phyloP scores from a whole-genome alignment of 2,888 invertebrate species.

The Ochropleura plecta region DNA sequence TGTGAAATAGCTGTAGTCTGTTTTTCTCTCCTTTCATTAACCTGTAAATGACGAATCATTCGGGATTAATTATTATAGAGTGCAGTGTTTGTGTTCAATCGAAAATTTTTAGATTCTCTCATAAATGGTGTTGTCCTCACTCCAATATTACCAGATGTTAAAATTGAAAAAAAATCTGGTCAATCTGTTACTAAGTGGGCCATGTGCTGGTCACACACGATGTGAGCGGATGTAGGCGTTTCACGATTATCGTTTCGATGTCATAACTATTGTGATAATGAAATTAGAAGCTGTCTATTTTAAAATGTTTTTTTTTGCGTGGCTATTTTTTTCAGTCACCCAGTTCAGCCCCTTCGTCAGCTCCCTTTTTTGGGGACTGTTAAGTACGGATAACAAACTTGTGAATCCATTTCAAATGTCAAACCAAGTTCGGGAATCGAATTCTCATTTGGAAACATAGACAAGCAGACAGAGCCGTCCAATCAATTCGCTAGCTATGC shows the following conservation, averaged over 20 bases:
- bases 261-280: not conserved
- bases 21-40: not conserved
- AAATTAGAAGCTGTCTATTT: not conserved
- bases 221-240: slow-evolving; percentile 29
- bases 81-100: no score
- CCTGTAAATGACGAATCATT: not conserved
- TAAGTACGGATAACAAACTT: not conserved
- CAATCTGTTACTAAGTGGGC: not conserved
- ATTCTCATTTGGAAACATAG: slow-evolving; percentile 39
- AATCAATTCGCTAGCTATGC: slow-evolving; percentile 57
- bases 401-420: slow-evolving; percentile 27
- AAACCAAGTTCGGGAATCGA: slow-evolving; percentile 33
- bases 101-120: no score
- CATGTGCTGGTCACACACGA: slow-evolving; percentile 24
- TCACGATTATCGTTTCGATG: not conserved
- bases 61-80: not conserved
- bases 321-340: not conserved
- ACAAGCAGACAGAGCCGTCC: slow-evolving; percentile 41
- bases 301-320: not conserved
- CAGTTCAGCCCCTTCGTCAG: no score
- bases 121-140: not conserved
- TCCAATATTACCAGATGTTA: not conserved
- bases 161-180: not conserved
- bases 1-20: not conserved
- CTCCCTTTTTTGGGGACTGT: not conserved